Evolutionary conservation across 2,888 invertebrate species (phyloP), one percentile per base, ranked within the genome.

Genomic region (Heliconius ethilla): DNA sequence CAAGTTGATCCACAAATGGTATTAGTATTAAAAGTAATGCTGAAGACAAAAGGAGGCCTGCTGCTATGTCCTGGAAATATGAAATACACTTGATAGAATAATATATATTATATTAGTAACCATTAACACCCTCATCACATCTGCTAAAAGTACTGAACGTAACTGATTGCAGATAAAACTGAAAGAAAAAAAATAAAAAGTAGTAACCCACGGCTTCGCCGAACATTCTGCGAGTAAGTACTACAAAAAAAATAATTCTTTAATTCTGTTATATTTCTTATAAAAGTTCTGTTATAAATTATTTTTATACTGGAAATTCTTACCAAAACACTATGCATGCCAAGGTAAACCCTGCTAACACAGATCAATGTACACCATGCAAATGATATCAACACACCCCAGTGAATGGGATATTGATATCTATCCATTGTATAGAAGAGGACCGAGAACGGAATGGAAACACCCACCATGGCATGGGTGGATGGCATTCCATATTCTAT

Each of bases 401-500:
- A 89, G 65, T 93, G 89, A 69, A 95, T 87, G 29, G 96, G 95
- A 88, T 97, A 97, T 92, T 97, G 96, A 89, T 98, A 98, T 90
- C 98, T 94, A 86, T 97, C 95, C 90, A 96, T 95, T 4, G 98
- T 98, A 86, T 97, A 97, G 78, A 97, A 91, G 76, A 98, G 91
- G 75, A 98, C 96, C 0, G 98, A 97, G 89, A 98, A 97, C 63
- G 98, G 98, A 84, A 98, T 97, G 1, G 97, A 97, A 25, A 98
- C 96, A 1, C 97, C 98, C 63, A 98, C 97, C 97, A 98, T 98
- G 11, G 98, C 98, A 91, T 98, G 98, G 1, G 98, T 98, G 22
- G 98, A 98, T 2, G 99, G 98, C 98, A 99, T 98, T 22, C 98
- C 98, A 93, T 98, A 98, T 88, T 99, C 99, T 83, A 97, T 92